Base-by-base conservation (phyloP, 2,888 invertebrate species). In the Drosophila antonietae region DNA sequence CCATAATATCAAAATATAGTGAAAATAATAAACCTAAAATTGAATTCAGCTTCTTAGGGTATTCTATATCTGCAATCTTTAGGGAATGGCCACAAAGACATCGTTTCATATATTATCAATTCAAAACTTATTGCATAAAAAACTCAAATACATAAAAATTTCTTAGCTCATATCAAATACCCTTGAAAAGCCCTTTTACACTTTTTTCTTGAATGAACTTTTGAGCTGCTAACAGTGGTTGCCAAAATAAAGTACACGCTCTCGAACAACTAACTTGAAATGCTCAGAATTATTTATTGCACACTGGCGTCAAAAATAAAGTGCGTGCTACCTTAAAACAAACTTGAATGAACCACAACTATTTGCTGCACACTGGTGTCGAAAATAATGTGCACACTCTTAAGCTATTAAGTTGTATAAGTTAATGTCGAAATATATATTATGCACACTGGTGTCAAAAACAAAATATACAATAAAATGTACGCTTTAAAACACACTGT, bases 401-500 rank as follows among this genome's bases (percentile, higher is more conserved):
- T n/a, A n/a, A n/a, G n/a, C n/a, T n/a, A n/a, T n/a, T n/a, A n/a
- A 33, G 4, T 5, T 28, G 23, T 23, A 23, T 2, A 23, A 23
- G 23, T 3, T 2, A 23, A 23, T 2, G 23, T 23, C 23, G 1
- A 20, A 1, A 20, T 20, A 20, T 20, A 20, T 5, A 28, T 33
- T 9, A 33, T 33, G 9, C 33, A 41, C 47, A 47, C 14, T 20
- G 46, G 23, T 23, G n/a, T n/a, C 31, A 10, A 28, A 49, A 6
- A 12, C 0, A 49, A 31, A n/a, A 31, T 31, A 3, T 15, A 28
- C 23, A 15, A 2, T 2, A 2, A 10, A 33, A 4, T 14, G 12
- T 1, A 18, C 18, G 2, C 18, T 7, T 12, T 18, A 6, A 9
- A 47, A 23, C 2, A 75, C 71, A 71, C 53, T 73, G 49, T 7